Evolutionary conservation across 2,113 vertebrate species (phyloP), one percentile per base, ranked within the genome.

Genomic region (Leptosomus discolor): DNA sequence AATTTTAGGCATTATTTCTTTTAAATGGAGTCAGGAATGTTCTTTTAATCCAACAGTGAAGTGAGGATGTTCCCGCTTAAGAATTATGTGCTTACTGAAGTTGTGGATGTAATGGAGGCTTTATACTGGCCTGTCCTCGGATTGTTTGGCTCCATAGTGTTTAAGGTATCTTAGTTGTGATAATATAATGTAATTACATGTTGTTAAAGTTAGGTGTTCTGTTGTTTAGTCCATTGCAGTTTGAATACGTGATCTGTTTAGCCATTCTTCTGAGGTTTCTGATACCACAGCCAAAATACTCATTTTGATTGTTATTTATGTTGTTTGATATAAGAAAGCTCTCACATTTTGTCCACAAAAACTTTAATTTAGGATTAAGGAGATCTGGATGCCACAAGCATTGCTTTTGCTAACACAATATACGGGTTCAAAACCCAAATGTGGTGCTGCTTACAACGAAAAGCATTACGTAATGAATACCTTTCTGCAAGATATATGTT

Each of bases 1-100:
- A 93, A 77, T 98, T 97, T 98, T 96, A 95, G 97, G 94, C 97
- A 97, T 98, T 97, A 83, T 86, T 97, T 97, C 88, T 97, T 98
- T 97, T 95, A 96, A 95, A 96, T n/a, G 24, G 94, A 97, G 69
- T 96, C 96, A 83, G 98, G 97, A 97, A 97, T 90, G 87, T 98
- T 97, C 95, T 97, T 97, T 98, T 97, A 97, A 97, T 97, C 95
- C 85, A 97, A 51, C 90, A 96, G 92, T 68, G 56, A 95, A 91
- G 67, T 88, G 86, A 97, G 92, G 92, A 85, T 97, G 76, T 93
- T 94, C 68, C 68, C 32, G 41, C 79, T 73, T 85, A 77, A 96
- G 96, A 88, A 77, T 69, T 91, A 32, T 71, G 89, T 97, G 56
- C 60, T 90, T 76, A 69, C 78, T 75, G 82, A 92, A 92, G 86